phyloP scores from a whole-genome alignment of 1,140 invertebrate genomes.

The Idris sp. region DNA sequence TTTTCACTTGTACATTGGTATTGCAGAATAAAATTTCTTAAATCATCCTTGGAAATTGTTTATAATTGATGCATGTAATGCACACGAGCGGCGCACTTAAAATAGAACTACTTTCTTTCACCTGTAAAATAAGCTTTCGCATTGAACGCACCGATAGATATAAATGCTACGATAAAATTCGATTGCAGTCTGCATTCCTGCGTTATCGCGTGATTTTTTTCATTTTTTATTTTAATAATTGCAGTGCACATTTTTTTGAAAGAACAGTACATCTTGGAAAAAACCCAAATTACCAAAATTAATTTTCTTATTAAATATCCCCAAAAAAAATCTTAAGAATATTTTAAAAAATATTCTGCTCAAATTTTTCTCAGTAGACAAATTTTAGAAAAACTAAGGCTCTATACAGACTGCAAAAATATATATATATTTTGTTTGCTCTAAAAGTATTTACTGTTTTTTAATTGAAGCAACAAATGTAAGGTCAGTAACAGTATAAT shows the following conservation, averaged over 20 bases:
- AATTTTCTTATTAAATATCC: too few relatives aligned
- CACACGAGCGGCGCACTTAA: constrained; percentile 11
- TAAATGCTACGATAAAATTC: constrained; percentile 70
- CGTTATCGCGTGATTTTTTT: constrained; percentile 60
- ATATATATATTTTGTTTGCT: too few relatives aligned
- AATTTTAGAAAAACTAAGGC: too few relatives aligned
- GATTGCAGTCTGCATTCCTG: constrained; percentile 66
- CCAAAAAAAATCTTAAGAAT: too few relatives aligned
- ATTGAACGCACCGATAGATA: constrained; percentile 59
- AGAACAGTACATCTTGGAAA: constrained; percentile 12
- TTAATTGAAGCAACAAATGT: constrained; percentile 38
- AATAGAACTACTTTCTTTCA: constrained; percentile 44
- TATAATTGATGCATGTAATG: constrained; percentile 22
- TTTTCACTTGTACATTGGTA: too few relatives aligned
- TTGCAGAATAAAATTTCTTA: constrained; percentile 4
- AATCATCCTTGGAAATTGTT: constrained; percentile 1
- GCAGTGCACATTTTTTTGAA: constrained; percentile 17
- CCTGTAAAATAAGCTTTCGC: constrained; percentile 32
- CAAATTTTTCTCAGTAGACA: too few relatives aligned
- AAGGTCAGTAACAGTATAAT: constrained; percentile 57
- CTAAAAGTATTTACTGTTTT: too few relatives aligned
- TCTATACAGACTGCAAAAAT: too few relatives aligned
- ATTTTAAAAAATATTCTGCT: too few relatives aligned
- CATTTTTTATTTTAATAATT: constrained; percentile 59
- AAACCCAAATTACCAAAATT: too few relatives aligned